phyloP scores from a whole-genome alignment of 2,797 vertebrate genomes.

The Gymnothorax javanicus region DNA sequence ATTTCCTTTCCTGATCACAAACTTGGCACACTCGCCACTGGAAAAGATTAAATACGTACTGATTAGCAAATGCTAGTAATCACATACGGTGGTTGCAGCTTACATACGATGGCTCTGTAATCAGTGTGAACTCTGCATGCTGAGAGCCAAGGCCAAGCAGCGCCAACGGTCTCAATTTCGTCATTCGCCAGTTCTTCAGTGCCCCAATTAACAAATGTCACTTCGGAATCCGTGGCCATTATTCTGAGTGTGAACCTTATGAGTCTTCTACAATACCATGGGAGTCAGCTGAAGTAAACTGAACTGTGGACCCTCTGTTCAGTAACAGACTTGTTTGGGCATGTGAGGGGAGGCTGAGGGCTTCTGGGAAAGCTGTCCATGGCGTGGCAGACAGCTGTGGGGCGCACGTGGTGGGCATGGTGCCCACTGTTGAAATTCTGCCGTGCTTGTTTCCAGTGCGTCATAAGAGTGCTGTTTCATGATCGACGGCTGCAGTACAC shows the following conservation, averaged over 20 bases:
- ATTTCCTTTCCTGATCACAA: neutral
- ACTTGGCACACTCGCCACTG: neutral
- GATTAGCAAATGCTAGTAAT: neutral
- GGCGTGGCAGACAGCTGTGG: conserved; percentile 35
- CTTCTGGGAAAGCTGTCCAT: conserved; percentile 24
- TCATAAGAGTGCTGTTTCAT: conserved; percentile 90
- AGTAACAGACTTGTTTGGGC: conserved; percentile 1
- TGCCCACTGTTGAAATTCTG: conserved; percentile 5
- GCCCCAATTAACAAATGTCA: neutral
- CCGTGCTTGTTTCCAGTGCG: conserved; percentile 75
- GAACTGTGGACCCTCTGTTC: neutral
- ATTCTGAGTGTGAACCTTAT: conserved; percentile 18
- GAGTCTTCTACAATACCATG: conserved; percentile 14
- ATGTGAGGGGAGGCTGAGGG: conserved; percentile 14
- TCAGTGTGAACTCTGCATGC: neutral
- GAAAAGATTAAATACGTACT: too few species aligned
- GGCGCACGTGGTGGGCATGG: neutral
- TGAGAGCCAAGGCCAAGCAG: neutral
- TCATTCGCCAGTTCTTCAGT: too few species aligned
- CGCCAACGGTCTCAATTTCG: neutral
- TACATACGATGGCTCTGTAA: neutral
- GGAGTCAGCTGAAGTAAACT: conserved; percentile 30
- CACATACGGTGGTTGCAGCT: neutral
- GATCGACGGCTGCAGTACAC: conserved; percentile 90
- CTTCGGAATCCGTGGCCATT: conserved; percentile 14